Evolutionary conservation across 92 coral and sea anemone genomes (phyloP), one percentile per base, ranked within the genome.

Genomic region (Diadumene lineata): DNA sequence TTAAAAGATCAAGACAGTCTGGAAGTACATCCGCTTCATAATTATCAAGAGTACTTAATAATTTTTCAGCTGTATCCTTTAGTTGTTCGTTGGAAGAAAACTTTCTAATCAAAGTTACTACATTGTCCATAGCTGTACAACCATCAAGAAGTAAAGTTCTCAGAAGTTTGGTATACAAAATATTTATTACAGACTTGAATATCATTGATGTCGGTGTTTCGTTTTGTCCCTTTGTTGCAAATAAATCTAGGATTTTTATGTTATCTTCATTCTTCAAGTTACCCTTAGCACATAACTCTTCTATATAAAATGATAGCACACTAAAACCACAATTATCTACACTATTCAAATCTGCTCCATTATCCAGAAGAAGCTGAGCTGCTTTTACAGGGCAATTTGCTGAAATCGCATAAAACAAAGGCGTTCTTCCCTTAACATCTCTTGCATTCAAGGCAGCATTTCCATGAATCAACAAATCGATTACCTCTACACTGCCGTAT

Each of bases 311-410:
- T 15, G 68, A 62, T 6, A 62, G 31, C 3, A 62, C 31, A 16
- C 43, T 62, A 15, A 11, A 25, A 62, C 13, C 48, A 38, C 48
- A 38, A 13, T 13, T 62, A 29, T 75, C 80, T 23, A 48, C 28
- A 15, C 23, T 7, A 56, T 75, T 48, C 22, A 75, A 19, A 17
- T 63, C 46, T 8, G 72, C 71, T 2, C 69, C 80, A 17, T 32
- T 27, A 60, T 19, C 22, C 2, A 43, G 17, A 31, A 58, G 57
- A 4, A 38, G 48, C 6, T 6, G 48, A 38, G 13, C 48, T 4
- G 48, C 13, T 38, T 38, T 6, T 38, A 38, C 6, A 4, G 48
- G 8, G 18, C 8, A 26, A 15, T 7, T 22, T 27, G 58, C 1
- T 1, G 56, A 3, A 30, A 53, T 22, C 0, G 81, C 65, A 64